These are phyloP conservation scores for Pectinophora gossypiella DNA, from an alignment of 1,140 invertebrate species.

Conservation along the genomic window DNA sequence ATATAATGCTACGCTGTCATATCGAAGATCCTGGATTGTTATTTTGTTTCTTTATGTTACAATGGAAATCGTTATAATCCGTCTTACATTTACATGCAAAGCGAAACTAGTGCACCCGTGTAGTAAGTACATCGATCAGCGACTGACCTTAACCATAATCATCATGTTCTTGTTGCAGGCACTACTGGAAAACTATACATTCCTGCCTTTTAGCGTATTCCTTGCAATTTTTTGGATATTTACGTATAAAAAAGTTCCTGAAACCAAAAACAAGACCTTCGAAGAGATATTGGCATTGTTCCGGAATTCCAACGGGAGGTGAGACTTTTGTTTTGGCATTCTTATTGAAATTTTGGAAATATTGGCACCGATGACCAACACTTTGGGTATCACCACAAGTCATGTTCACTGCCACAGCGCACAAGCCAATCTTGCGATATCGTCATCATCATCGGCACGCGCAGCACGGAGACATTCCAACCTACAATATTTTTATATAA, in stretches of 20 bases:
- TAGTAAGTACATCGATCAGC: too few relatives aligned
- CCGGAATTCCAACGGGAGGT: conserved; percentile 91
- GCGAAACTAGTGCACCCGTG: too few relatives aligned
- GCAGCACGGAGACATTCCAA: conserved; percentile 43
- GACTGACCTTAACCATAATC: too few relatives aligned
- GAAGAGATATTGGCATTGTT: conserved; percentile 97
- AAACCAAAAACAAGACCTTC: conserved; percentile 99
- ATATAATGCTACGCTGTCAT: too few relatives aligned
- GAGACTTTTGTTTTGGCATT: conserved; percentile 44
- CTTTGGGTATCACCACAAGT: neutral
- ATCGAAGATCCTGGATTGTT: too few relatives aligned
- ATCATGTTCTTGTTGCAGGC: conserved; percentile 83
- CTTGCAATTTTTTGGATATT: conserved; percentile 98
- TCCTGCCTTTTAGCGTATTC: conserved; percentile 97
- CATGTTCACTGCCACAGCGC: neutral
- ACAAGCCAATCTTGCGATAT: conserved; percentile 10
- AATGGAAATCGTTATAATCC: too few relatives aligned
- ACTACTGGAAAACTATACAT: conserved; percentile 94
- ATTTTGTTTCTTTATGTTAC: too few relatives aligned
- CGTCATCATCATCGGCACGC: conserved; percentile 49
- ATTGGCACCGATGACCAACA: conserved; percentile 16
- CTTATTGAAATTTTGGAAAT: neutral
- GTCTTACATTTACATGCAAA: too few relatives aligned
- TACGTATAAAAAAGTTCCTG: conserved; percentile 98
- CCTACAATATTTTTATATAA: too few relatives aligned